Conservation (phyloP, 2,797 vertebrate species). For the Propithecus perrieri region DNA sequence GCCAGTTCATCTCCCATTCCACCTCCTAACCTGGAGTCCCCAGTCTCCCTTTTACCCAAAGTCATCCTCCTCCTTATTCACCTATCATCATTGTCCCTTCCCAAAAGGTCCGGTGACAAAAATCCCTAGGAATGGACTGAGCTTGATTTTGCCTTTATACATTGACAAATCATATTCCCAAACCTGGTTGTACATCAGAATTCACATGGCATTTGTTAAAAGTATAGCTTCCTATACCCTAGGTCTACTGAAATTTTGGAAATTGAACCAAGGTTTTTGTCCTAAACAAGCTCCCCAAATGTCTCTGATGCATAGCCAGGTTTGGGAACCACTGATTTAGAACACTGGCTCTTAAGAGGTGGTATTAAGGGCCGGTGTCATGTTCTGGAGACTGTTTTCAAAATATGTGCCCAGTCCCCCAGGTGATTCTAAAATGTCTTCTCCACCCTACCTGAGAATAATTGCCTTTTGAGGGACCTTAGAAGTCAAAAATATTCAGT, state of each 20-base stretch:
- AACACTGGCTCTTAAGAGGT: neutral
- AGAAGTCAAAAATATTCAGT: neutral
- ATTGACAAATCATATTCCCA: neutral
- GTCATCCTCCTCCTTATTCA: neutral
- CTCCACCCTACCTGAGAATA: neutral
- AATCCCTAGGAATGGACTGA: slow-evolving; percentile 45
- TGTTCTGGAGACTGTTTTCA: slow-evolving; percentile 1
- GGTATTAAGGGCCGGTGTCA: neutral
- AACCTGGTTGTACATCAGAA: neutral
- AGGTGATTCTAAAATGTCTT: neutral
- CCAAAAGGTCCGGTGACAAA: slow-evolving; percentile 62
- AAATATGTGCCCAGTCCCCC: neutral
- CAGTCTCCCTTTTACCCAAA: neutral
- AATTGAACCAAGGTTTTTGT: neutral
- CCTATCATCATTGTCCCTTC: neutral
- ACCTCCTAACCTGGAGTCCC: neutral
- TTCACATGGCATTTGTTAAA: neutral
- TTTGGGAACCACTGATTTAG: neutral
- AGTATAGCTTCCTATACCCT: neutral
- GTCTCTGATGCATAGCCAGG: slow-evolving; percentile 32
- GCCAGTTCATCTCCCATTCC: slow-evolving; percentile 22
- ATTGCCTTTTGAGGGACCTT: neutral
- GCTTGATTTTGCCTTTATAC: neutral
- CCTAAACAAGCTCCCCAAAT: neutral
- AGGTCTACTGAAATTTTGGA: neutral